A percentile compares a stretch with the other conserved stretches of the same genome.
Evolutionary conservation across 2,113 vertebrate genomes (phyloP).

Genomic region (Benthochromis sp.): DNA sequence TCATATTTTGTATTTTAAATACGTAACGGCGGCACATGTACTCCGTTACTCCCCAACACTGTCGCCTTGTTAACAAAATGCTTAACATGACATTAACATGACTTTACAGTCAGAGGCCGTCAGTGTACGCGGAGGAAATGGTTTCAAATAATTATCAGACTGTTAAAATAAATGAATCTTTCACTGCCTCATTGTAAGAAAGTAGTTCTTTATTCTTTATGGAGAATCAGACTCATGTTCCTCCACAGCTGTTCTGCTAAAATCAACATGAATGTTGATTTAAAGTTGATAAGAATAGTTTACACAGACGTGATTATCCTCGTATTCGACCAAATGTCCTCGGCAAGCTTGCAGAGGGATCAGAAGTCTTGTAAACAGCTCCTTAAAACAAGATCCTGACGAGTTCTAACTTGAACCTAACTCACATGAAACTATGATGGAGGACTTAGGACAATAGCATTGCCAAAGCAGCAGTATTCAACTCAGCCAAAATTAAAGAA

Average conservation of each 20-base stretch:
- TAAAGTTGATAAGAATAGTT: not conserved
- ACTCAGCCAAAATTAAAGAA: not conserved
- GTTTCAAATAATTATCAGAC: not conserved
- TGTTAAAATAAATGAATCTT: not conserved
- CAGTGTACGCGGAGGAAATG: not conserved
- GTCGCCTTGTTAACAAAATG: not conserved
- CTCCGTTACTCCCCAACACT: no score
- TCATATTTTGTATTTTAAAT: no score
- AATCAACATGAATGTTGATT: not conserved
- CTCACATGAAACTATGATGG: not conserved
- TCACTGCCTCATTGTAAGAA: not conserved
- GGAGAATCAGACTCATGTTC: not conserved
- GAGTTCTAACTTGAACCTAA: not conserved
- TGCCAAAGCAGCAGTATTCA: not conserved
- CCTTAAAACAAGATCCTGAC: not conserved
- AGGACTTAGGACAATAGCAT: not conserved
- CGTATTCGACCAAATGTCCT: not conserved
- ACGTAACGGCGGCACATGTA: no score
- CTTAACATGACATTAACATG: not conserved
- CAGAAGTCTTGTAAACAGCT: not conserved
- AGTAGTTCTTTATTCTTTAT: not conserved
- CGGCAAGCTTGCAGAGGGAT: not conserved
- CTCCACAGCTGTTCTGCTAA: not conserved
- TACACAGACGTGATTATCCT: not conserved
- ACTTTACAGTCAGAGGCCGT: not conserved